Percentiles rank a stretch among this genome's conserved stretches.
Evolutionary conservation across 2,113 vertebrate genomes (phyloP).

Genomic region (Acanthochromis polyacanthus): DNA sequence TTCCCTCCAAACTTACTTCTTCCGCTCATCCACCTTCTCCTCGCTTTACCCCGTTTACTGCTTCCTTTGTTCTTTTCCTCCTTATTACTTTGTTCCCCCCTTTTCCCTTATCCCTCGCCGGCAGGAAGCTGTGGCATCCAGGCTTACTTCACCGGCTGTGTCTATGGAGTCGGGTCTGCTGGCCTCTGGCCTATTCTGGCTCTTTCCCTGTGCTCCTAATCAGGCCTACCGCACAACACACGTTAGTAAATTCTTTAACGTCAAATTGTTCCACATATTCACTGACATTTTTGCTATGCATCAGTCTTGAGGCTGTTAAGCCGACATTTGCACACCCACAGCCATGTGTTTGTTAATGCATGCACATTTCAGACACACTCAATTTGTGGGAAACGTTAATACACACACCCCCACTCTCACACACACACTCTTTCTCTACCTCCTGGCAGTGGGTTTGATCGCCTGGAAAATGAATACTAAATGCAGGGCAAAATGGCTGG

Average conservation of each 20-base stretch:
- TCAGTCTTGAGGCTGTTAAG: conserved; percentile 47
- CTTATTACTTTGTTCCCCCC: conserved; percentile 64
- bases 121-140: conserved; percentile 72
- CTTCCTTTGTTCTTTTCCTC: conserved; percentile 67
- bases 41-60: conserved; percentile 56
- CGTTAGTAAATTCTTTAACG: conserved; percentile 62
- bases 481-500: conserved; percentile 79
- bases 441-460: conserved; percentile 75
- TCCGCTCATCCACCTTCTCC: conserved; percentile 63
- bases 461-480: conserved; percentile 81
- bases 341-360: conserved; percentile 36
- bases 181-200: conserved; percentile 70
- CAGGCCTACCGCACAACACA: conserved; percentile 42
- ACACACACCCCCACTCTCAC: conserved; percentile 28
- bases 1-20: conserved; percentile 64
- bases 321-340: conserved; percentile 32
- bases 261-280: conserved; percentile 28
- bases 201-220: conserved; percentile 61
- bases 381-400: conserved; percentile 51
- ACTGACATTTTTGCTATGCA: conserved; percentile 34
- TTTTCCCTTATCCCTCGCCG: conserved; percentile 66
- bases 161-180: conserved; percentile 48
- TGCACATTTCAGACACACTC: conserved; percentile 30
- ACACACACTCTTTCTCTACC: conserved; percentile 36
- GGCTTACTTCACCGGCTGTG: conserved; percentile 61